Conservation (phyloP, 2,797 vertebrate species). For the Chromobotia macracanthus region DNA sequence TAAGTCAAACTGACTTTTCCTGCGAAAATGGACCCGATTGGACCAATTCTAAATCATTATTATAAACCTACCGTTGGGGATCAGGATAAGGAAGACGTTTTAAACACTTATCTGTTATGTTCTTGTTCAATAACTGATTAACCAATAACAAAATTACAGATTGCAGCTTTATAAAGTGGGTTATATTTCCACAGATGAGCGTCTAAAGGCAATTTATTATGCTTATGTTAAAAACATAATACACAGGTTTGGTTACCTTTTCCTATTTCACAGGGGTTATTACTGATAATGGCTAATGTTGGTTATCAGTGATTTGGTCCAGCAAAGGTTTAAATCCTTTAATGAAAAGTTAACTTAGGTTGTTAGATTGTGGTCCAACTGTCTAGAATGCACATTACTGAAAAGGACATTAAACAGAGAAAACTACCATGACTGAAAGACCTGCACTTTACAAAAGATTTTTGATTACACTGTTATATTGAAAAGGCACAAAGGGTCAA, state of each 20-base stretch:
- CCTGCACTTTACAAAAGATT: constrained; percentile 8
- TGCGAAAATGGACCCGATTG: too few species aligned
- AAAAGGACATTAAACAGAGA: not conserved
- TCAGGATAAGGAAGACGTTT: too few species aligned
- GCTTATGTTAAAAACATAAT: not conserved
- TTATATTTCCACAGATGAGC: not conserved
- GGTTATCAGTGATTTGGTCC: not conserved
- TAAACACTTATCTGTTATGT: too few species aligned
- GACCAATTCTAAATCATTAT: too few species aligned
- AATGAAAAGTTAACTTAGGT: not conserved
- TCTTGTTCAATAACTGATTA: too few species aligned
- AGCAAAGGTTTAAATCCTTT: too few species aligned
- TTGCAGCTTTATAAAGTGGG: not conserved
- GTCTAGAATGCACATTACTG: not conserved
- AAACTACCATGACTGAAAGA: not conserved
- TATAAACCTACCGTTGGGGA: too few species aligned
- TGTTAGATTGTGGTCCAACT: not conserved
- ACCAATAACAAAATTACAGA: too few species aligned
- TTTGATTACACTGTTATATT: not conserved
- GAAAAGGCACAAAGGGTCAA: not conserved
- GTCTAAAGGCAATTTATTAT: not conserved
- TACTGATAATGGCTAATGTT: not conserved
- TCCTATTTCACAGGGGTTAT: not conserved
- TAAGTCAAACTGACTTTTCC: too few species aligned
- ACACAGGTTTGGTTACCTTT: not conserved